Percentiles rank a stretch among this genome's conserved stretches.
Evolutionary conservation across 2,113 vertebrate genomes (phyloP).

Genomic region (Phyllostomus discolor): DNA sequence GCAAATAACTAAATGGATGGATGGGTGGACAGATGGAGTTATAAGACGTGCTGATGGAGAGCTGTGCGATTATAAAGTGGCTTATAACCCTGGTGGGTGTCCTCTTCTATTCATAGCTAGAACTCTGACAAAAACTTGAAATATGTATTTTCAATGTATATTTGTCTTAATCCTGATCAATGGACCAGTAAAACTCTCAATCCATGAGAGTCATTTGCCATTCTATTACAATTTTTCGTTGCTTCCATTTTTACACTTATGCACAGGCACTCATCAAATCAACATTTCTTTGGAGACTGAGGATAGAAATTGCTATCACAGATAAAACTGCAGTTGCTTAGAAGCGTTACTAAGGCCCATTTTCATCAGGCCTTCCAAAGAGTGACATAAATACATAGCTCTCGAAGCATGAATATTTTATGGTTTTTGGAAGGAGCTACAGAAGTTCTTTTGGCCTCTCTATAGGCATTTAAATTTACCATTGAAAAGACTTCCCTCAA

Average conservation of each 20-base stretch:
- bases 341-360: slow-evolving; percentile 18
- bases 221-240: neutral
- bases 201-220: neutral
- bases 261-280: slow-evolving; percentile 23
- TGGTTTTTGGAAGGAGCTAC: neutral
- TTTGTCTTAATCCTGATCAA: neutral
- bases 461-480: neutral
- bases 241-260: slow-evolving; percentile 7
- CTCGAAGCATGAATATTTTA: neutral
- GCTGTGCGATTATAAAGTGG: neutral
- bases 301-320: slow-evolving; percentile 40
- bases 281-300: slow-evolving; percentile 43
- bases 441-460: neutral
- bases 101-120: neutral
- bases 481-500: neutral
- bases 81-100: neutral
- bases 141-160: neutral
- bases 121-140: neutral
- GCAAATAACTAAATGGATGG: neutral
- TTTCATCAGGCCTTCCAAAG: slow-evolving; percentile 45
- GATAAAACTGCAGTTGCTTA: slow-evolving; percentile 12
- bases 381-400: slow-evolving; percentile 31
- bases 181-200: neutral
- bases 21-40: neutral
- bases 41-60: neutral